phyloP scores from a whole-genome alignment of 2,888 invertebrate genomes.

The Sabellastarte sp. region DNA sequence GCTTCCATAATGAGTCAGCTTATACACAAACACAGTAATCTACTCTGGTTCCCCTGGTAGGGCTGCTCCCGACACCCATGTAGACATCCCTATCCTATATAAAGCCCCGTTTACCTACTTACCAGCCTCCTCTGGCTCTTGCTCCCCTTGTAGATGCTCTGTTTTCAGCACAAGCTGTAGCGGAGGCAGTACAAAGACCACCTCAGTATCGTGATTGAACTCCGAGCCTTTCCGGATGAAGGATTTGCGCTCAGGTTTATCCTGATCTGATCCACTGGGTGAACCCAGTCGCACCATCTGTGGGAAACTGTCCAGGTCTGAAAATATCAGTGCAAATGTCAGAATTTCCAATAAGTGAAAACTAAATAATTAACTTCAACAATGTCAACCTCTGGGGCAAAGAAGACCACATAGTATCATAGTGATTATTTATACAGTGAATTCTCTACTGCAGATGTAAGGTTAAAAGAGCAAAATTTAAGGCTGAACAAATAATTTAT shows the following conservation, averaged over 20 bases:
- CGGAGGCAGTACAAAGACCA: slow-evolving; percentile 93
- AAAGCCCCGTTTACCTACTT: slow-evolving; percentile 42
- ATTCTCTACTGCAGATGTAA: no score
- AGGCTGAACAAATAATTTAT: no score
- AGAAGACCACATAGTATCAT: neutral
- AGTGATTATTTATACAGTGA: no score
- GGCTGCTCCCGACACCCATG: neutral
- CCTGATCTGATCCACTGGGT: neutral
- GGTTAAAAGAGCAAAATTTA: no score
- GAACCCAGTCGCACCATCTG: slow-evolving; percentile 67
- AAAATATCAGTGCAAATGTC: no score
- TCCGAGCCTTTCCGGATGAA: slow-evolving; percentile 14
- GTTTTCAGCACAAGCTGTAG: slow-evolving; percentile 90
- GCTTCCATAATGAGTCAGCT: no score
- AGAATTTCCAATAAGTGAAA: no score
- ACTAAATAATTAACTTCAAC: no score
- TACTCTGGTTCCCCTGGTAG: no score
- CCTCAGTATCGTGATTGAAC: slow-evolving; percentile 69
- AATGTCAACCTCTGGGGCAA: neutral
- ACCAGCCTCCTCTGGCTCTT: slow-evolving; percentile 50
- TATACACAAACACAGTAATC: no score
- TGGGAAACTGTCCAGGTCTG: slow-evolving; percentile 87
- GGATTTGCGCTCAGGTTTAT: neutral
- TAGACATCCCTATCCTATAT: slow-evolving; percentile 79
- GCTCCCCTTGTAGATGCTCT: slow-evolving; percentile 79